Evolutionary conservation across 2,888 invertebrate species (phyloP).

Genomic region (Erannis defoliaria): DNA sequence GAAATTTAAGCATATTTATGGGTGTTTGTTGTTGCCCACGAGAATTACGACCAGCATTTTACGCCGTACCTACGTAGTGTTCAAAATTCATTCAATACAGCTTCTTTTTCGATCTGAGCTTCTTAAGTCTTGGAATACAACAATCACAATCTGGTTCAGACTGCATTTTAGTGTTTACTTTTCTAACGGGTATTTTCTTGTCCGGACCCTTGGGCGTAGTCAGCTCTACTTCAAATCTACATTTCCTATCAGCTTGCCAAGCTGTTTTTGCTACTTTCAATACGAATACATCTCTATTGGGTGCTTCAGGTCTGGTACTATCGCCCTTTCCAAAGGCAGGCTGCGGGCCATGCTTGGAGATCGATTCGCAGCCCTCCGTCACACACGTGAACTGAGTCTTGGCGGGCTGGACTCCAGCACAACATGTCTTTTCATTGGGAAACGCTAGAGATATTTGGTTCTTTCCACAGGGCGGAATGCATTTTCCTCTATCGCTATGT

Average conservation of each 20-base stretch:
- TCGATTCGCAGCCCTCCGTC: conserved; percentile 74
- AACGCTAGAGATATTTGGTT: conserved; percentile 76
- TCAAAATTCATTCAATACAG: conserved; percentile 40
- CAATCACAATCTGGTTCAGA: conserved; percentile 75
- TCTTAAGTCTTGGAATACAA: conserved; percentile 60
- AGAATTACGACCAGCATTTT: background rate
- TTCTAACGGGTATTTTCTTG: conserved; percentile 80
- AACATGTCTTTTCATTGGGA: conserved; percentile 72
- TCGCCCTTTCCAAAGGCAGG: conserved; percentile 65
- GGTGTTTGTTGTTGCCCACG: background rate
- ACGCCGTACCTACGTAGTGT: too few species aligned
- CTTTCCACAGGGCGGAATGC: conserved; percentile 74
- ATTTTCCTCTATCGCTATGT: conserved; percentile 55
- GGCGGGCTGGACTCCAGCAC: conserved; percentile 66
- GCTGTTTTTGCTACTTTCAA: conserved; percentile 89
- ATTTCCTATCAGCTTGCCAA: conserved; percentile 88
- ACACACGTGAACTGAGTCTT: conserved; percentile 79
- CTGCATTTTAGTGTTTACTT: conserved; percentile 66
- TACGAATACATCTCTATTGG: conserved; percentile 87
- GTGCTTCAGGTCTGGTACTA: conserved; percentile 69
- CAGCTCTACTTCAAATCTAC: conserved; percentile 88
- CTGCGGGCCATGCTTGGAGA: conserved; percentile 70
- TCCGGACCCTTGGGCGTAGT: conserved; percentile 89
- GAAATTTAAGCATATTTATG: too few species aligned
- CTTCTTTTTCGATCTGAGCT: conserved; percentile 56